These are phyloP conservation scores for Eurytemora carolleeae DNA, from an alignment of 1,140 invertebrate genomes.

Conservation along the genomic window DNA sequence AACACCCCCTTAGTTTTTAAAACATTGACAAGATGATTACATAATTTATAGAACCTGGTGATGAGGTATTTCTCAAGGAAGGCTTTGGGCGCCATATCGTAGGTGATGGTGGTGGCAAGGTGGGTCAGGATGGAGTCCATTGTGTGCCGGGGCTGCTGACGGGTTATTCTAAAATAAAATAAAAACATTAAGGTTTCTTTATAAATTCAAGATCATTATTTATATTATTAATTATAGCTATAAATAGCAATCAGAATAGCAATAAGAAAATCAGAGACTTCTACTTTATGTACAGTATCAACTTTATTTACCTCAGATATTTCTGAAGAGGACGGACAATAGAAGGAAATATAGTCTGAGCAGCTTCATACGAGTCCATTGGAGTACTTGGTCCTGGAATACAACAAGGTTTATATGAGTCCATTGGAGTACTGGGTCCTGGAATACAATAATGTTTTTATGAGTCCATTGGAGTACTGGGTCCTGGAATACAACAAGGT, in stretches of 20 bases:
- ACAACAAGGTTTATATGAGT: too few relatives aligned
- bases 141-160: conserved; percentile 79
- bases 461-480: conserved; percentile 49
- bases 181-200: too few relatives aligned
- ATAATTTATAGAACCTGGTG: too few relatives aligned
- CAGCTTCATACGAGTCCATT: conserved; percentile 82
- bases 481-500: not conserved
- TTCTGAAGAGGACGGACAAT: conserved; percentile 87
- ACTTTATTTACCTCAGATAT: conserved; percentile 45
- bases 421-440: too few relatives aligned
- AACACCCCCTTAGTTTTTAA: too few relatives aligned
- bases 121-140: conserved; percentile 70
- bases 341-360: conserved; percentile 88
- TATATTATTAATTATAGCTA: too few relatives aligned
- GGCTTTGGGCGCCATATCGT: conserved; percentile 68
- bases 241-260: too few relatives aligned
- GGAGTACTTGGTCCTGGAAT: conserved; percentile 23
- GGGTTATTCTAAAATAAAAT: conserved; percentile 56
- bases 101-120: conserved; percentile 62
- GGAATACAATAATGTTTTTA: too few relatives aligned
- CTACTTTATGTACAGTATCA: not conserved
- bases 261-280: not conserved
- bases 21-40: too few relatives aligned
- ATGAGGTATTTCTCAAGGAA: conserved; percentile 71
- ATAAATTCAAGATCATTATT: too few relatives aligned